phyloP scores from a whole-genome alignment of 2,888 invertebrate genomes.

The Adela reaumurella region DNA sequence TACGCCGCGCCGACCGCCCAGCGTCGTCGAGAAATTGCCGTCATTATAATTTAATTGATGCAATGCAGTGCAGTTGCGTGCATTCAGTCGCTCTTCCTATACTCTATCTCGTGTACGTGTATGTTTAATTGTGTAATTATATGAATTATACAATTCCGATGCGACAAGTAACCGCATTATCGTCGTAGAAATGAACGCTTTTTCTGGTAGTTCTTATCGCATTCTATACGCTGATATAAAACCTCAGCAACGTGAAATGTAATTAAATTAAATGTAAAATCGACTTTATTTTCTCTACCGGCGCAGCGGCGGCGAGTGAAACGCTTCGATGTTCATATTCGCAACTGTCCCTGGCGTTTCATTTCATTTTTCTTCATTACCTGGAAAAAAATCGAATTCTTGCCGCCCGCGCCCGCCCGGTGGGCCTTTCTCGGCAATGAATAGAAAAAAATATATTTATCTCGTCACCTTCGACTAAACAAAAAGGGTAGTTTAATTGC shows the following conservation, averaged over 20 bases:
- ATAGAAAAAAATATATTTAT: background rate
- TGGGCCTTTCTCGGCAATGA: background rate
- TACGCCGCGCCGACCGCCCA: no score
- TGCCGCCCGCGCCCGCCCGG: background rate
- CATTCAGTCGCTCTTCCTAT: background rate
- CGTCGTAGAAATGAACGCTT: no score
- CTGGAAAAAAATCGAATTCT: background rate
- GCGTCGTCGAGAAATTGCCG: background rate
- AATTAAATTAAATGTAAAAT: no score
- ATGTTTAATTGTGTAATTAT: background rate
- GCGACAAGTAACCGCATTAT: no score
- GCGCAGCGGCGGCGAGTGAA: no score
- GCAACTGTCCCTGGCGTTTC: no score
- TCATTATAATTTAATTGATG: background rate
- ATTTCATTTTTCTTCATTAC: background rate
- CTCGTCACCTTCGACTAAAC: background rate
- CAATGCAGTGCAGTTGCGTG: background rate
- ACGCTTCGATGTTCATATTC: no score
- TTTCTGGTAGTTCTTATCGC: no score
- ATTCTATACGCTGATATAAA: no score
- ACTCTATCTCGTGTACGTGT: background rate
- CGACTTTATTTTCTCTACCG: no score
- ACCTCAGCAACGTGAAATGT: no score
- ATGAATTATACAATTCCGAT: no score
- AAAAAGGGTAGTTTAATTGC: background rate